Conservation (phyloP, 2,888 invertebrate genomes). For the Adela reaumurella region DNA sequence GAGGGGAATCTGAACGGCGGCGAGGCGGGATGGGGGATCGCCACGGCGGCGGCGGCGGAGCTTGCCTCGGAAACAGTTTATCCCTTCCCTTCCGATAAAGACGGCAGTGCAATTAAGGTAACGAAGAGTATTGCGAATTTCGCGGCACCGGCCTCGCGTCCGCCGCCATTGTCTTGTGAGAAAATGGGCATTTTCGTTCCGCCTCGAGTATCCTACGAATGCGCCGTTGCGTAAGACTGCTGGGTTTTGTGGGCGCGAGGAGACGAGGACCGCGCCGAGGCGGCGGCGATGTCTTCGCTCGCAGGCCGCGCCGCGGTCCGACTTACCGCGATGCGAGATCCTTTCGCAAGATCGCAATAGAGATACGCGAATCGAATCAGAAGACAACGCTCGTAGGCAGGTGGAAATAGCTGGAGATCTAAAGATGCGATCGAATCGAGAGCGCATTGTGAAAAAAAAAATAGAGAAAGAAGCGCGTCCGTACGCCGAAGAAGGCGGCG, state of each 20-base stretch:
- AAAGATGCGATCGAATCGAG: too few species aligned
- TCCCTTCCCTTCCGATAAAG: background rate
- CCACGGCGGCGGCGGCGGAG: background rate
- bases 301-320: constrained; percentile 6
- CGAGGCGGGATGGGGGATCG: background rate
- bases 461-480: too few species aligned
- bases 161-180: constrained; percentile 26
- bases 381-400: too few species aligned
- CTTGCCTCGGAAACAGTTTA: background rate
- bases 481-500: too few species aligned
- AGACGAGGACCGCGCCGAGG: background rate
- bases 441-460: too few species aligned
- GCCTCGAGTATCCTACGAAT: constrained; percentile 22
- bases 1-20: background rate
- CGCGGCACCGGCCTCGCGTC: constrained; percentile 14
- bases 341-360: too few species aligned
- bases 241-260: background rate
- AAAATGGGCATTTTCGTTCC: constrained; percentile 26
- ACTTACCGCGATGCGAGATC: too few species aligned
- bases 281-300: constrained; percentile 1
- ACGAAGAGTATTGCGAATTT: constrained; percentile 17
- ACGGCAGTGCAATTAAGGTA: background rate
- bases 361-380: too few species aligned
- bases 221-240: constrained; percentile 21
- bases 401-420: too few species aligned